Evolutionary conservation across 2,113 vertebrate genomes (phyloP), one percentile per base, ranked within the genome.

Genomic region (Entomyzon cyanotis): DNA sequence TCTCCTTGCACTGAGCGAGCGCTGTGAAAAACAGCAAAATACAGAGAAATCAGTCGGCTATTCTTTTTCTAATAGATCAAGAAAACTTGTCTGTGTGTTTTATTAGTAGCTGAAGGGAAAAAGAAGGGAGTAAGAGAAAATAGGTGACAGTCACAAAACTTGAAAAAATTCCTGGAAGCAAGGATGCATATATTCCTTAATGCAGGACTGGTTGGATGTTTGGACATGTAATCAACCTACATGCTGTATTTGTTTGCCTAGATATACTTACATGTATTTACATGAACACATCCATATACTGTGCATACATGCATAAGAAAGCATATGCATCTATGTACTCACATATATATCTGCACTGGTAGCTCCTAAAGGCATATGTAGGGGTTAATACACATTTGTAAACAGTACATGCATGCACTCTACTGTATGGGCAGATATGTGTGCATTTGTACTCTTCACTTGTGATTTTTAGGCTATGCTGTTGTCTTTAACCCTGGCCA

Each of bases 361-460:
- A 75, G 46, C 65, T 62, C 15, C 39, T 64, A 56, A 59, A 24
- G 47, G 11, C 22, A 28, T 21, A 13, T 10, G 4, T 49, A 31
- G 8, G 9, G 12, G 7, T 73, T 89, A 59, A 47, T 30, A 47
- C 11, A 42, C 41, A 59, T 42, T 69, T 46, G 25, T 27, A 59
- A 64, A 31, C 12, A 87, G 44, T 7, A 60, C 30, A 39, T 56
- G 17, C 23, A 53, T 1, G 1, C 16, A 47, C 0, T 1, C 12
- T 53, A 10, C 23, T 78, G 4, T 10, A n/a, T 19, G 9, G 37
- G 50, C 33, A 16, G n/a, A 44, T 4, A 17, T 7, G 13, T 7
- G 1, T 20, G n/a, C 15, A 20, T 5, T 11, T 7, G 1, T 20
- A 37, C 15, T 37, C 59, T 60, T 22, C 59, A 69, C 19, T 37